phyloP scores from a whole-genome alignment of 2,113 vertebrate genomes.

The Perca fluviatilis region DNA sequence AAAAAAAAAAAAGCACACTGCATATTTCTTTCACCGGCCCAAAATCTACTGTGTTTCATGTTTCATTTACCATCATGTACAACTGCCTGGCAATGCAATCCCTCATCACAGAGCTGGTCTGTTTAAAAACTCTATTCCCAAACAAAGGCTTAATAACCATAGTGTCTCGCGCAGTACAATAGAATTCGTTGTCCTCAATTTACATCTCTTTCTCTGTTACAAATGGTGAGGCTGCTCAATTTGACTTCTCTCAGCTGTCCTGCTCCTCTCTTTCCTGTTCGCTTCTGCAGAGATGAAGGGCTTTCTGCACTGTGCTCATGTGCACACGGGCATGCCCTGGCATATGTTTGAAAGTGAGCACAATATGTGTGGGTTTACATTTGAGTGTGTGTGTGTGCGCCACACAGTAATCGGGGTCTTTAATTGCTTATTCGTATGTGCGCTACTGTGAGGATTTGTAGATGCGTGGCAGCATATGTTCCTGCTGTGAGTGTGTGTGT shows the following conservation, averaged over 20 bases:
- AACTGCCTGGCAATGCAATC: constrained; percentile 87
- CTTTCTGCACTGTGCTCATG: constrained; percentile 68
- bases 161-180: constrained; percentile 34
- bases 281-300: constrained; percentile 73
- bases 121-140: constrained; percentile 71
- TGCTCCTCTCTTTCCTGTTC: constrained; percentile 50
- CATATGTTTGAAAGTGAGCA: constrained; percentile 77
- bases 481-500: constrained; percentile 76
- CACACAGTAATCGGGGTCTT: constrained; percentile 76
- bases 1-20: constrained; percentile 40
- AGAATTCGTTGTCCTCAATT: constrained; percentile 52
- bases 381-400: constrained; percentile 51
- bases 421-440: constrained; percentile 78
- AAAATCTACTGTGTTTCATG: constrained; percentile 91
- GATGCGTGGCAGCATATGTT: constrained; percentile 79
- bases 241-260: constrained; percentile 67
- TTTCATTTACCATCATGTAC: constrained; percentile 76
- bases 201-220: constrained; percentile 53
- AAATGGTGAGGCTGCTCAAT: constrained; percentile 51
- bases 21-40: constrained; percentile 90
- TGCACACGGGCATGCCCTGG: constrained; percentile 67
- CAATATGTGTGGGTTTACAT: constrained; percentile 77
- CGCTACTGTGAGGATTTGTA: constrained; percentile 78
- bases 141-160: constrained; percentile 45
- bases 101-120: constrained; percentile 87